Evolutionary conservation across 2,797 vertebrate genomes (phyloP).

Genomic region (Tapirus indicus): DNA sequence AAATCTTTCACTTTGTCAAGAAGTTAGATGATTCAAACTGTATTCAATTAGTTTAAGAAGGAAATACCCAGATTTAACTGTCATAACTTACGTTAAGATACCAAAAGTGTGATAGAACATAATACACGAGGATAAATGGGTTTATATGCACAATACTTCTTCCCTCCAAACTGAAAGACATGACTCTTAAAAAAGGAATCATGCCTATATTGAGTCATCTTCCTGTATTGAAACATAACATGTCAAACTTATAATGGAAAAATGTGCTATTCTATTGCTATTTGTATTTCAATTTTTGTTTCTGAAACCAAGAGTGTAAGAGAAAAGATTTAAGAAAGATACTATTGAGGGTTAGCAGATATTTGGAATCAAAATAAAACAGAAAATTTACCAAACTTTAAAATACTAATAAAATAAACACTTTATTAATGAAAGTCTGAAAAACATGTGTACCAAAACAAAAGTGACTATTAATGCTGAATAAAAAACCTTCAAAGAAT

Average conservation of each 20-base stretch:
- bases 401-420: conserved; percentile 82
- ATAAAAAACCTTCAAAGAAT: conserved; percentile 79
- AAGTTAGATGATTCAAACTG: conserved; percentile 64
- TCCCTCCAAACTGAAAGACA: conserved; percentile 25
- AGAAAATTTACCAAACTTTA: conserved; percentile 62
- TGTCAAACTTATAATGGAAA: conserved; percentile 25
- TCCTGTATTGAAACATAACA: conserved; percentile 28
- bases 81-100: conserved; percentile 47
- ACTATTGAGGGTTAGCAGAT: neutral
- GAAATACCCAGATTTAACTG: conserved; percentile 60
- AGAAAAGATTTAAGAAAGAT: conserved; percentile 61
- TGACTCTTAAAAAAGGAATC: conserved; percentile 37
- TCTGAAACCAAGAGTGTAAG: conserved; percentile 33
- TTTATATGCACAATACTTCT: neutral
- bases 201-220: neutral
- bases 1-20: conserved; percentile 67
- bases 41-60: conserved; percentile 53
- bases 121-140: neutral
- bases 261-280: conserved; percentile 27
- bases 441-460: conserved; percentile 84
- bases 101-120: conserved; percentile 33
- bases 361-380: conserved; percentile 58
- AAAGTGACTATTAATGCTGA: conserved; percentile 84
- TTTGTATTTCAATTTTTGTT: conserved; percentile 52
- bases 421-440: conserved; percentile 87